A percentile compares a stretch with the other conserved stretches of the same genome.
phyloP scores from a whole-genome alignment of 2,797 vertebrate species.

The Eospalax fontanierii region DNA sequence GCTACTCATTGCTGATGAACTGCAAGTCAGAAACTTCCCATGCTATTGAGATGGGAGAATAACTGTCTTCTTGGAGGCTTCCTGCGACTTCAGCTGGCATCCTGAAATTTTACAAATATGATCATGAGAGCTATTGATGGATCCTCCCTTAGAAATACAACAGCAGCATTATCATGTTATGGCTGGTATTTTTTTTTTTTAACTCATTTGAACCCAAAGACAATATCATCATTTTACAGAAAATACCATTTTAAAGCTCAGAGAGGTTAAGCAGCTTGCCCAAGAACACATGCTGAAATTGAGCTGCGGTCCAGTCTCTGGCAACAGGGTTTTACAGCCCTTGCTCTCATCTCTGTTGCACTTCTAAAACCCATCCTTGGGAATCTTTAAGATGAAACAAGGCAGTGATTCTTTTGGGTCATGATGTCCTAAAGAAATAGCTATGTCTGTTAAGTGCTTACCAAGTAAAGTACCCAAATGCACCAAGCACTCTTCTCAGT shows the following conservation, averaged over 20 bases:
- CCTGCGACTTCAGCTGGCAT: background rate
- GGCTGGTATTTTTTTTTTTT: background rate
- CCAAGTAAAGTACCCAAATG: background rate
- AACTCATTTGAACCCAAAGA: background rate
- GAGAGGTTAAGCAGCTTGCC: conserved; percentile 32
- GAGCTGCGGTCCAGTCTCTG: background rate
- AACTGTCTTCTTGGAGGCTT: background rate
- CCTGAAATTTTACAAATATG: background rate
- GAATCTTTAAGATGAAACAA: background rate
- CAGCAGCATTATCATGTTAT: background rate
- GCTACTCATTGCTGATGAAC: background rate
- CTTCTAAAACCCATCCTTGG: background rate
- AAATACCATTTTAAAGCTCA: background rate
- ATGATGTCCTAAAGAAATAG: background rate
- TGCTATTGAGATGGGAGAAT: background rate
- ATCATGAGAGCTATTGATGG: background rate
- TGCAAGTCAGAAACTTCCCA: background rate
- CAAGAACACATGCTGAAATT: background rate
- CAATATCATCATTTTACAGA: background rate
- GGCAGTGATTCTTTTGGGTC: background rate
- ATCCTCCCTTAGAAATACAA: background rate
- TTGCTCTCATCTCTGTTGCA: background rate
- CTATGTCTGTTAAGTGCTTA: background rate
- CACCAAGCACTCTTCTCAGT: background rate
- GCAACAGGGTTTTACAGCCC: background rate